Evolutionary conservation across 2,888 invertebrate genomes (phyloP).

Genomic region (Apamea monoglypha): DNA sequence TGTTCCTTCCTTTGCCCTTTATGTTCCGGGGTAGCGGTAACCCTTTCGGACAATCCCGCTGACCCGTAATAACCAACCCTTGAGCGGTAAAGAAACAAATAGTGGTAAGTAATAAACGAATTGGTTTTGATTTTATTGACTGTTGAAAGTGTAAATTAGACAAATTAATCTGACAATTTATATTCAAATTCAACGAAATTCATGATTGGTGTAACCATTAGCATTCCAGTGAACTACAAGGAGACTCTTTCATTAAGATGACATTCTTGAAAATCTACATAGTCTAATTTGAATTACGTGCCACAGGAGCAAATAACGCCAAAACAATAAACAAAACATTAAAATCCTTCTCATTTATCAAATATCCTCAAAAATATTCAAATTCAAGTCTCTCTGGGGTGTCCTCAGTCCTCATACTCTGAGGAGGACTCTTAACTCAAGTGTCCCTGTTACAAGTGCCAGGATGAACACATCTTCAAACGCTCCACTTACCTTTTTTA

Average conservation of each 20-base stretch:
- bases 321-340: constrained; percentile 3
- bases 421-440: constrained; percentile 39
- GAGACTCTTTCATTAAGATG: neutral
- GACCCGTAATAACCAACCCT: too few relatives aligned
- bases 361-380: constrained; percentile 37
- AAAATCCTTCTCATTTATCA: constrained; percentile 13
- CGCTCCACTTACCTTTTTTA: constrained; percentile 51
- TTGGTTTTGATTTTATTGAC: neutral
- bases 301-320: neutral
- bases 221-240: neutral
- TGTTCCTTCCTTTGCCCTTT: too few relatives aligned
- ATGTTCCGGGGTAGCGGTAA: too few relatives aligned
- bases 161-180: neutral
- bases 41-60: too few relatives aligned
- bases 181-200: neutral
- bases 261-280: neutral
- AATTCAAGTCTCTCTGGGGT: constrained; percentile 38
- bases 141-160: neutral
- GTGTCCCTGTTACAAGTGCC: constrained; percentile 44
- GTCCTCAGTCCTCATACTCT: constrained; percentile 35
- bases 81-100: neutral
- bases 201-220: neutral
- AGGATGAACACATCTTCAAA: constrained; percentile 62
- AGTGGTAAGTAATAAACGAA: neutral
- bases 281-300: neutral